Percentiles rank a stretch among this genome's conserved stretches.
Conservation (phyloP, 2,113 vertebrate genomes). For the Riparia riparia region DNA sequence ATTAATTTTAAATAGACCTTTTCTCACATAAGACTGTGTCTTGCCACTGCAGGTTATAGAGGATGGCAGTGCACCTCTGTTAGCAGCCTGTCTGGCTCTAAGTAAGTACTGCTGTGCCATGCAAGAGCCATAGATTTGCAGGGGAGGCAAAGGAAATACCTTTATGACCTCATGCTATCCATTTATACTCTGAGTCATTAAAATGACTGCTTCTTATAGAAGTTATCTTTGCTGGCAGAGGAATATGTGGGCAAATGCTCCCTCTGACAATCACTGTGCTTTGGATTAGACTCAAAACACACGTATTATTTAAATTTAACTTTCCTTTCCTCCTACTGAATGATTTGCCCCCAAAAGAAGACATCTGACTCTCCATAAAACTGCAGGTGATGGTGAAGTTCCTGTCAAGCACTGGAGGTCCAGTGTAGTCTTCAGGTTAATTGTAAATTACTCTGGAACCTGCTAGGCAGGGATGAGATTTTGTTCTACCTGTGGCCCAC, state of each 20-base stretch:
- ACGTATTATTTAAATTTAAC: neutral
- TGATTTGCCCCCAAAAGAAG: slow-evolving; percentile 30
- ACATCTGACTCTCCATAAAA: neutral
- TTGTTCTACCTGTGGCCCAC: neutral
- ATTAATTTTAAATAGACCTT: neutral
- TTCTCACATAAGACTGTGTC: neutral
- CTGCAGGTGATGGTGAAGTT: neutral
- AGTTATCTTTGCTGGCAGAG: slow-evolving; percentile 11
- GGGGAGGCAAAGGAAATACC: neutral
- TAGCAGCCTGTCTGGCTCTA: neutral
- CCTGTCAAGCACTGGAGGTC: neutral
- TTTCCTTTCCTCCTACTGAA: slow-evolving; percentile 7
- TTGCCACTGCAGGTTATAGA: neutral
- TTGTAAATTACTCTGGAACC: neutral
- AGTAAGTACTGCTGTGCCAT: neutral
- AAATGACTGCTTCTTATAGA: slow-evolving; percentile 3
- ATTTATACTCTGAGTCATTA: slow-evolving; percentile 15
- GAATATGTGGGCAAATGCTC: neutral
- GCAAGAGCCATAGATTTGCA: neutral
- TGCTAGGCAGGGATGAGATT: neutral
- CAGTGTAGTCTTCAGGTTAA: neutral
- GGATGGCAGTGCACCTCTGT: neutral
- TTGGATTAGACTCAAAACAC: slow-evolving; percentile 33
- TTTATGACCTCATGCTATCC: slow-evolving; percentile 33
- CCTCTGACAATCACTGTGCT: slow-evolving; percentile 25